Evolutionary conservation across 2,797 vertebrate species (phyloP).

Genomic region (Clarias laeviceps): DNA sequence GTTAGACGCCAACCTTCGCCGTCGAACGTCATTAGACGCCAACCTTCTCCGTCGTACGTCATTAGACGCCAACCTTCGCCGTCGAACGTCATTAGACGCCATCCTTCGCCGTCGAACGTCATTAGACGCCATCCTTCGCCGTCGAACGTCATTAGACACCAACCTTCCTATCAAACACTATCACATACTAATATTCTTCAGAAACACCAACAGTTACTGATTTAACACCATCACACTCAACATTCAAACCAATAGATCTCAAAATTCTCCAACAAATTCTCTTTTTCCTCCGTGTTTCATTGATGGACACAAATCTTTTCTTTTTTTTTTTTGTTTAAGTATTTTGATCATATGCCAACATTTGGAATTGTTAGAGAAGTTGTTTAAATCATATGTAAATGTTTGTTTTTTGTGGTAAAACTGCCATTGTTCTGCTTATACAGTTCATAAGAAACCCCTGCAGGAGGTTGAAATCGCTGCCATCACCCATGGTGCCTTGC

Average conservation of each 20-base stretch:
- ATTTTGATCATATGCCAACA: background rate
- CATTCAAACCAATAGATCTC: background rate
- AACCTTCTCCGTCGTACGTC: rapidly evolving
- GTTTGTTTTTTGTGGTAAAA: background rate
- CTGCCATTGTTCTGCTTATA: background rate
- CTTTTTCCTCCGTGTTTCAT: background rate
- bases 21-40: background rate
- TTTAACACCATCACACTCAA: background rate
- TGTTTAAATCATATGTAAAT: background rate
- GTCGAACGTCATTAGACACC: too few species aligned
- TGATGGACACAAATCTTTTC: background rate
- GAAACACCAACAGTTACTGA: background rate
- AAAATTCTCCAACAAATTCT: background rate
- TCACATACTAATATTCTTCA: background rate
- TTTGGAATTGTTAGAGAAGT: background rate
- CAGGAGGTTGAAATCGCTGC: slow-evolving; percentile 98
- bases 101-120: too few species aligned
- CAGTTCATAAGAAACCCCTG: slow-evolving; percentile 98
- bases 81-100: background rate
- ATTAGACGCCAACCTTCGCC: background rate
- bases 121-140: background rate
- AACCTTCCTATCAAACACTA: background rate
- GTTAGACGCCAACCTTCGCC: background rate
- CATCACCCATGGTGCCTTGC: slow-evolving; percentile 99
- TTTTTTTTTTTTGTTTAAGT: too few species aligned